A percentile compares a stretch with the other conserved stretches of the same genome.
Evolutionary conservation across 2,113 vertebrate genomes (phyloP).

Genomic region (Catharus bicknelli): DNA sequence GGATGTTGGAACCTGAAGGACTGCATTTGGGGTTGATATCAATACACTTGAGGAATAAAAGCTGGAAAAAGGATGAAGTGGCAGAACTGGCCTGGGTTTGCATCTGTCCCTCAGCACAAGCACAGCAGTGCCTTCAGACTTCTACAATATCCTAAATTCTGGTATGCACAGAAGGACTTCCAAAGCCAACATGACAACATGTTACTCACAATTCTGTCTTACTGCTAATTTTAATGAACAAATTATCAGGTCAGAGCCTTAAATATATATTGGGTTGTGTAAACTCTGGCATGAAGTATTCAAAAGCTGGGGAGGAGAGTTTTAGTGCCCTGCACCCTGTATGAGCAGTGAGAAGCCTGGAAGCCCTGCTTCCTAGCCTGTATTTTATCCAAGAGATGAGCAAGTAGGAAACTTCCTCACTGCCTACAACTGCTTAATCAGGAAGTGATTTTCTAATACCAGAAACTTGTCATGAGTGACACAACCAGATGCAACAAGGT

Average conservation of each 20-base stretch:
- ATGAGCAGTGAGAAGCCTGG: not conserved
- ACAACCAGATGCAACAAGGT: not conserved
- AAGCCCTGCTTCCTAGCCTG: not conserved
- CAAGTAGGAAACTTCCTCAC: not conserved
- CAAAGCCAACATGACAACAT: not conserved
- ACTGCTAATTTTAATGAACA: not conserved
- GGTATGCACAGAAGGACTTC: not conserved
- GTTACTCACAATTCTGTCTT: not conserved
- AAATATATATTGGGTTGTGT: not conserved
- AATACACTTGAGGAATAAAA: not conserved
- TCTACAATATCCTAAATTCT: not conserved
- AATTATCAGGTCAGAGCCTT: not conserved
- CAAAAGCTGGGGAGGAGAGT: not conserved
- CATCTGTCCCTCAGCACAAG: not conserved
- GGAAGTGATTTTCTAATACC: not conserved
- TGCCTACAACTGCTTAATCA: not conserved
- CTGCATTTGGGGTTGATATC: not conserved
- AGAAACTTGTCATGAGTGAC: not conserved
- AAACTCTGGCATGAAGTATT: not conserved
- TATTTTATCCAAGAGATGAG: not conserved
- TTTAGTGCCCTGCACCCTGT: rapidly evolving
- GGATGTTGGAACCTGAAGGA: not conserved
- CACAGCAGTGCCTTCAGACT: not conserved
- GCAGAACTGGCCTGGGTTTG: not conserved
- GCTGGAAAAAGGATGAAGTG: not conserved